Evolutionary conservation across 2,888 invertebrate species (phyloP), one percentile per base, ranked within the genome.

Genomic region (Tenodera sinensis): DNA sequence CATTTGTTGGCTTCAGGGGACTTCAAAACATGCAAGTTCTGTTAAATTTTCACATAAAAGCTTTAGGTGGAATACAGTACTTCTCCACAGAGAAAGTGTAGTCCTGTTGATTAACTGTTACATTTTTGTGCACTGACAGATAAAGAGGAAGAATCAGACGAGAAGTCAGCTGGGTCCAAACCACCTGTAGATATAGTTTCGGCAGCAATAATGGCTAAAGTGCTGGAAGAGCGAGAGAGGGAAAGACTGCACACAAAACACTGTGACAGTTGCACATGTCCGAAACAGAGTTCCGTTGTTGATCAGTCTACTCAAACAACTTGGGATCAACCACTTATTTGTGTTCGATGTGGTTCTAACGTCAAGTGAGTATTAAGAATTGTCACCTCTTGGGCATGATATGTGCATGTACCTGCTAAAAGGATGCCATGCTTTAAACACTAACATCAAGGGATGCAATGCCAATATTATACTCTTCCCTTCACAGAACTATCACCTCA

Each of bases 141-240:
- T 28, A 91, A 91, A 88, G 91, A 91, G n/a, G 88, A 91, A 86
- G 89, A 92, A 89, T 91, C 92, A 81, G 93, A 94, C 88, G 94
- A 94, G 28, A 94, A 95, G 89, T 94, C 94, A 90, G 95, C 95
- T 89, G 94, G 95, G 83, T 95, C 90, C 71, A 95, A 95, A 92
- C 95, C 95, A 88, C 95, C 95, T 91, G 95, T 96, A 88, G 97
- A 97, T 92, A 95, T 96, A 91, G 96, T 97, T 25, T 98, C 98
- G 6, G 98, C 98, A 34, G 97, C 98, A 15, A 96, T 98, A 88
- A 97, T 98, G 97, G 98, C 98, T 3, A 98, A 98, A 94, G 97
- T 98, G 90, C 94, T 98, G 54, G 97, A 98, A 93, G 98, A 98
- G 92, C 95, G 97, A 90, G 97, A 98, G 91, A 96, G 97, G 90